Base-by-base conservation (phyloP, 2,888 invertebrate genomes). In the Cyrtodaria siliqua region DNA sequence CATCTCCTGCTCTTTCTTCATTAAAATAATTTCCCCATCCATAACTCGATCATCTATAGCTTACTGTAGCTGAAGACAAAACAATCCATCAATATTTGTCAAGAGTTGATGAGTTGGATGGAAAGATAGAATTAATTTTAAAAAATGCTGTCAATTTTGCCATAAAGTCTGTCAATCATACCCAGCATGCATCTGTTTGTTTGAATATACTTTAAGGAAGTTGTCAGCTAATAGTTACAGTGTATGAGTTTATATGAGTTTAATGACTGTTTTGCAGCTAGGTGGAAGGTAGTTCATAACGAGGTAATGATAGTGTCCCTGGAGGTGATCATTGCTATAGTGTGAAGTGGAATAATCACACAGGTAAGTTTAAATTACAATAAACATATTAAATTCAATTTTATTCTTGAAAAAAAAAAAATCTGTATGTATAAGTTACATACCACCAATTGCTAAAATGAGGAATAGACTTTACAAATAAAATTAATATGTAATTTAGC, bases 91-190 rank as follows among this genome's bases (percentile, higher is more conserved):
- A 63, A 26, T 9, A 53, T 24, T 18, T 63, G 63, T 63, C 63
- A 63, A 63, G 2, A 33, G n/a, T 1, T 47, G 29, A 53, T 12
- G 33, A 24, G 3, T n/a, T 38, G 2, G 40, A 56, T 68, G 60
- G 68, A 68, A 68, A 42, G 60, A 27, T 60, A 38, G 60, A 68
- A 68, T 68, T 60, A 68, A 68, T 53, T 61, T 3, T 60, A 53
- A 68, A 68, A 42, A 53, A 20, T 18, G 42, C 68, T 68, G 68
- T 68, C 68, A 68, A 68, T 60, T 61, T 44, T 61, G 8, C 59
- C 44, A 55, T 49, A 53, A 52, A 29, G 40, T 27, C 24, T 68
- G 68, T 68, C 68, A 68, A 60, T 68, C 68, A 53, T 4, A 4
- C 16, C n/a, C 18, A 24, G 1, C 6, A 24, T 29, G 18, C 20